Percentiles rank a stretch among this genome's conserved stretches.
phyloP scores from a whole-genome alignment of 1,140 invertebrate species.

The Homalodisca vitripennis region DNA sequence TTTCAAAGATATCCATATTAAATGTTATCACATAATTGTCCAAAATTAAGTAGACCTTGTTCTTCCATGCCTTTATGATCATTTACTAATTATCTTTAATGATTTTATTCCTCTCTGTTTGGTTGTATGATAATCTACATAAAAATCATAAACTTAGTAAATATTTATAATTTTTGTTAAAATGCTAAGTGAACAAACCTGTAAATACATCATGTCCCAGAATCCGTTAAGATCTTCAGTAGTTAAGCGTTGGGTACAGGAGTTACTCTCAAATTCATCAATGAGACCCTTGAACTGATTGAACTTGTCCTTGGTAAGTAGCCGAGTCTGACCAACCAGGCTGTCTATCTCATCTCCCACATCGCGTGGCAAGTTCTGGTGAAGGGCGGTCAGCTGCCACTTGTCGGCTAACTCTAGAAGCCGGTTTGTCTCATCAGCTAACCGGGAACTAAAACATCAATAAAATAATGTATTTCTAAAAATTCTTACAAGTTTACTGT shows the following conservation, averaged over 20 bases:
- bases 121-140: no score
- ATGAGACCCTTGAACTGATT: conserved; percentile 31
- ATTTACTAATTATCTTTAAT: no score
- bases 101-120: no score
- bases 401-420: background rate
- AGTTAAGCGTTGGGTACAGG: conserved; percentile 17
- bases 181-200: conserved; percentile 29
- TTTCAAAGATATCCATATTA: no score
- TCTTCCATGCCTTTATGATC: no score
- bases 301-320: conserved; percentile 37
- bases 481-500: no score
- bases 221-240: conserved; percentile 30
- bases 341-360: conserved; percentile 32
- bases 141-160: no score
- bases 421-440: background rate
- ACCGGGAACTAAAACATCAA: no score
- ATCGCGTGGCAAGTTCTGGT: background rate
- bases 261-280: conserved; percentile 31
- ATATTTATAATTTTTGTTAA: no score
- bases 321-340: conserved; percentile 31
- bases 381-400: background rate
- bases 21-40: no score
- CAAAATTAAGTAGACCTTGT: no score
- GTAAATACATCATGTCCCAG: conserved; percentile 35
- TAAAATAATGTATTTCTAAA: no score